phyloP scores from a whole-genome alignment of 2,888 invertebrate species.

The Phortica magna region DNA sequence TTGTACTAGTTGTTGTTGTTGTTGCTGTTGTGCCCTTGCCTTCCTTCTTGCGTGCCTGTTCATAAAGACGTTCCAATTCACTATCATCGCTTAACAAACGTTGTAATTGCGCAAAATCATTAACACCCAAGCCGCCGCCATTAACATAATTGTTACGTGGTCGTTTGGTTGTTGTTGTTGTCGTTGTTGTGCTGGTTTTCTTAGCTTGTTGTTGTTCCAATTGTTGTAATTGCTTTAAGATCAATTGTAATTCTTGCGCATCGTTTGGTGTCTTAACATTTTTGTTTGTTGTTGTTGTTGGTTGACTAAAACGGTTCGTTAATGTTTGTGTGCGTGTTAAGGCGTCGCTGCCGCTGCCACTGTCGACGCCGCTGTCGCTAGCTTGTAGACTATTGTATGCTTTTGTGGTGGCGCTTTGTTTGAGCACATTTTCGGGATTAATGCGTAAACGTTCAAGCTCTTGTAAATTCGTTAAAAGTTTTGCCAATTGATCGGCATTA shows the following conservation, averaged over 20 bases:
- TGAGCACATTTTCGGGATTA: slow-evolving; percentile 67
- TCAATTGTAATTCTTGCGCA: slow-evolving; percentile 25
- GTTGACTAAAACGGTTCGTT: slow-evolving; percentile 60
- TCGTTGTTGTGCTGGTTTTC: slow-evolving; percentile 33
- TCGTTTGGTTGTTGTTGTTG: slow-evolving; percentile 34
- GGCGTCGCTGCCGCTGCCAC: slow-evolving; percentile 17
- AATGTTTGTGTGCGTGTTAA: slow-evolving; percentile 46
- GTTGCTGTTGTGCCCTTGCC: slow-evolving; percentile 42
- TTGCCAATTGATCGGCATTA: slow-evolving; percentile 78
- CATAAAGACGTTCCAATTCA: slow-evolving; percentile 72
- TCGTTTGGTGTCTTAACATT: neutral
- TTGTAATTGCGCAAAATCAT: slow-evolving; percentile 79
- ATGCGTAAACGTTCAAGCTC: slow-evolving; percentile 73
- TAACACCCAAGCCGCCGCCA: slow-evolving; percentile 40
- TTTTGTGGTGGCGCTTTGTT: slow-evolving; percentile 33
- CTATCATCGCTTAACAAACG: slow-evolving; percentile 78
- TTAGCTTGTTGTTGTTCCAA: slow-evolving; percentile 39
- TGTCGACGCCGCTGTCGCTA: neutral
- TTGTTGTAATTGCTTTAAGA: slow-evolving; percentile 49
- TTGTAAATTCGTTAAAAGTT: slow-evolving; percentile 78
- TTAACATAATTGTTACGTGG: slow-evolving; percentile 35
- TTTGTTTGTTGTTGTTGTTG: neutral
- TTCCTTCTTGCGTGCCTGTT: slow-evolving; percentile 67
- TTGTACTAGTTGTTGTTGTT: slow-evolving; percentile 44
- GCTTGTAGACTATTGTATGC: neutral